Evolutionary conservation across 1,140 invertebrate species (phyloP).

Genomic region (Doryteuthis pealeii): DNA sequence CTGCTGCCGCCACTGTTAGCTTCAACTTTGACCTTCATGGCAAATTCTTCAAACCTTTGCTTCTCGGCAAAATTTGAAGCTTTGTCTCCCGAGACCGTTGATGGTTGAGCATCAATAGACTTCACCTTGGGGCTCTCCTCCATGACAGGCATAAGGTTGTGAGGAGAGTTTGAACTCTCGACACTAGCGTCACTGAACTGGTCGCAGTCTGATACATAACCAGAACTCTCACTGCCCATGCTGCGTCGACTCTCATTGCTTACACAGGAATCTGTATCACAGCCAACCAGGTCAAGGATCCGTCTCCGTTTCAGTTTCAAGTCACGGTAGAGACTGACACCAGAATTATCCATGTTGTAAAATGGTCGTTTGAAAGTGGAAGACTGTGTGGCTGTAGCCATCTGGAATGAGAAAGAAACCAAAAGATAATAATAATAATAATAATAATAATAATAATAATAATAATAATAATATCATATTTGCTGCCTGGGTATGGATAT

Average conservation of each 20-base stretch:
- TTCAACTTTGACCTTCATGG: conserved; percentile 12
- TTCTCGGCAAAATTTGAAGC: neutral
- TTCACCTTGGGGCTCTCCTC: conserved; percentile 18
- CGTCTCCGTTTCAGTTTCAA: conserved; percentile 40
- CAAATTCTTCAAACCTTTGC: conserved; percentile 10
- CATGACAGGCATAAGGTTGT: conserved; percentile 14
- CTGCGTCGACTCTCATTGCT: neutral
- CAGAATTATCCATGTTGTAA: neutral
- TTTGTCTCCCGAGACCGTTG: neutral
- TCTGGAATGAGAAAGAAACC: neutral
- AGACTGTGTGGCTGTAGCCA: neutral
- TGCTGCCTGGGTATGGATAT: neutral
- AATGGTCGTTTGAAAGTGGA: conserved; percentile 10
- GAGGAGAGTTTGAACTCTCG: conserved; percentile 28
- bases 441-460: neutral
- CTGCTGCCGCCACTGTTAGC: neutral
- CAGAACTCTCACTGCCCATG: conserved; percentile 12
- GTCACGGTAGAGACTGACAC: conserved; percentile 34
- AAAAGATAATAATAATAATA: neutral
- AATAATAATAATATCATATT: neutral
- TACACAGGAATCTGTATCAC: conserved; percentile 22
- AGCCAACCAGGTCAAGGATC: conserved; percentile 24
- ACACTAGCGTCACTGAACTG: conserved; percentile 27
- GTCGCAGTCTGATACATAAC: conserved; percentile 25
- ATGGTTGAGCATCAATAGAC: no score